These are phyloP conservation scores for Melanchra persicariae DNA, from an alignment of 2,888 invertebrate species.

Conservation along the genomic window DNA sequence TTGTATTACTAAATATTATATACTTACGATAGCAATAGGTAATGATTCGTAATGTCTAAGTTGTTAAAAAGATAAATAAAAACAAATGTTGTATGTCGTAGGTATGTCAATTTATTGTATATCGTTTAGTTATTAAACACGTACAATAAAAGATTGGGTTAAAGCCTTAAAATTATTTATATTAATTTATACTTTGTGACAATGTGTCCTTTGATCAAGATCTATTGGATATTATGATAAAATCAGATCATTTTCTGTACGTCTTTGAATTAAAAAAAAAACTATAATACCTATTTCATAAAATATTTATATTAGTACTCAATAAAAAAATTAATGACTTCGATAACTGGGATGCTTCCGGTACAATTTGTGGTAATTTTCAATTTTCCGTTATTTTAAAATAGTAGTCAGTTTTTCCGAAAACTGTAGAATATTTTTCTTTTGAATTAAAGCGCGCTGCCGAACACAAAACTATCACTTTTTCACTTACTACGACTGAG, in stretches of 20 bases:
- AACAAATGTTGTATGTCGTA: constrained; percentile 65
- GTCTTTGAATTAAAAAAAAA: constrained; percentile 67
- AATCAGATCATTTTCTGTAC: constrained; percentile 81
- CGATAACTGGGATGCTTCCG: constrained; percentile 68
- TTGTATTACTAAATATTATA: too few relatives aligned
- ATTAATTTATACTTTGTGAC: constrained; percentile 70
- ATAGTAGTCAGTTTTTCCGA: constrained; percentile 1
- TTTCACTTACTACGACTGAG: constrained; percentile 76
- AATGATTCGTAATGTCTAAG: background rate
- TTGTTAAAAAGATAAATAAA: constrained; percentile 3
- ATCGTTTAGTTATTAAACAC: constrained; percentile 86
- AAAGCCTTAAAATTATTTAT: constrained; percentile 73
- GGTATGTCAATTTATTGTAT: constrained; percentile 84
- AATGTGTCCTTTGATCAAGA: constrained; percentile 73
- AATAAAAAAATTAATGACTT: constrained; percentile 75
- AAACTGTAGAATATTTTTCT: constrained; percentile 36
- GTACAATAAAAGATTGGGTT: constrained; percentile 85
- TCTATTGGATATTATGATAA: constrained; percentile 72
- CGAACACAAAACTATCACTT: constrained; percentile 69
- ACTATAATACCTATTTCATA: constrained; percentile 63
- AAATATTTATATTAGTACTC: constrained; percentile 68
- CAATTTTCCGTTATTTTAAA: constrained; percentile 12
- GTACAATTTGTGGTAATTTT: constrained; percentile 55
- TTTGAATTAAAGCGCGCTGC: constrained; percentile 58
- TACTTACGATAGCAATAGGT: too few relatives aligned